Conservation (phyloP, 1,140 invertebrate genomes). For the Megalonaias nervosa region DNA sequence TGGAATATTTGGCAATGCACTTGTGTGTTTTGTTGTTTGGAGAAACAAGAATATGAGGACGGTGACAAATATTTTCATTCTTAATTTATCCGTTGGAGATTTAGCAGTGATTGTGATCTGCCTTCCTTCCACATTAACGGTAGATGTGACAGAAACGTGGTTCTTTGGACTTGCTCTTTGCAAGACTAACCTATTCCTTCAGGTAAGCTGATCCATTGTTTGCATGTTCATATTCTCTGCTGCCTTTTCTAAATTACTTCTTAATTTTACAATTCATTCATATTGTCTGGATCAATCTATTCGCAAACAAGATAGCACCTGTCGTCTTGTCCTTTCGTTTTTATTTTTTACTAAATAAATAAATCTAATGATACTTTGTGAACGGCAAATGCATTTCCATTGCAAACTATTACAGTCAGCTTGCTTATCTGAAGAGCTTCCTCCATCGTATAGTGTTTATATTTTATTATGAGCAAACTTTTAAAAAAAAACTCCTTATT, state of each 20-base stretch:
- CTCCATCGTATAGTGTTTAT: no score
- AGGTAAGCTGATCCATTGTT: constrained; percentile 75
- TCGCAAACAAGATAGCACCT: neutral
- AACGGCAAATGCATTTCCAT: no score
- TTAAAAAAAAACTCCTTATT: no score
- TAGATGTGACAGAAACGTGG: constrained; percentile 91
- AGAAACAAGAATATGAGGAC: constrained; percentile 87
- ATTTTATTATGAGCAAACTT: no score
- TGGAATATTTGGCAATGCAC: constrained; percentile 87
- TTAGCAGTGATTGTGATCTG: constrained; percentile 91
- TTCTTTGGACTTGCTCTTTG: constrained; percentile 85
- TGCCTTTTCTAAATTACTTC: no score
- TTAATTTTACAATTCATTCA: neutral
- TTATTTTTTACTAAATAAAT: neutral
- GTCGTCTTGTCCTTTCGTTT: neutral
- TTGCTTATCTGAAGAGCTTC: no score
- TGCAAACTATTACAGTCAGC: no score
- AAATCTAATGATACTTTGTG: no score
- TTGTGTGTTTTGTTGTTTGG: constrained; percentile 89
- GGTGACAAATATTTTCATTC: constrained; percentile 93
- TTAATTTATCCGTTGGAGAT: constrained; percentile 91
- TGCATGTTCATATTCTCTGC: neutral
- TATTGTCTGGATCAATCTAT: neutral
- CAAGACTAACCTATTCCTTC: constrained; percentile 86
- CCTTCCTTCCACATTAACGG: constrained; percentile 84